Percentiles rank a stretch among this genome's conserved stretches.
Conservation (phyloP, 2,113 vertebrate genomes). For the Pongo pygmaeus region DNA sequence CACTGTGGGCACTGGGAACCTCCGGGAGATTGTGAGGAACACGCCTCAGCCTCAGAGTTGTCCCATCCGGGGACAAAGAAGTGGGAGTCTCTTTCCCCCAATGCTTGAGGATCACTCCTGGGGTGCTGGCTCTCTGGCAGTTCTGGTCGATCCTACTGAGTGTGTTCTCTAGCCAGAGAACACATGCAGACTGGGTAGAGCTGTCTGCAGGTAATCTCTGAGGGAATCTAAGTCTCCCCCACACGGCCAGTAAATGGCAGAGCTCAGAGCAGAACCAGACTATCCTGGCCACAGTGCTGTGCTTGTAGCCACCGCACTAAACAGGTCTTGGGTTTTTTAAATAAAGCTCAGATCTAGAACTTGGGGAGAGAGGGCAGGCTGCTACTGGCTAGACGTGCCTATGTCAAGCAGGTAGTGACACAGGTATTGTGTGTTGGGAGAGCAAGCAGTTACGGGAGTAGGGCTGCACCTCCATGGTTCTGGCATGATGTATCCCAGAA, state of each 20-base stretch:
- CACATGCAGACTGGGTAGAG: neutral
- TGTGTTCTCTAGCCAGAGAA: neutral
- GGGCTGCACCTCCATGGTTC: neutral
- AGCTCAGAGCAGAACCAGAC: neutral
- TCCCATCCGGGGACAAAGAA: neutral
- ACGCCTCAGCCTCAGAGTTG: neutral
- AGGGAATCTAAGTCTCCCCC: neutral
- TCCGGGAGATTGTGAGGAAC: neutral
- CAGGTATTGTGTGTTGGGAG: neutral
- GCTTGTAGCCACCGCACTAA: neutral
- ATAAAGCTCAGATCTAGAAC: neutral
- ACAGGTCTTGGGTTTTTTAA: neutral
- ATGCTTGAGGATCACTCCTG: neutral
- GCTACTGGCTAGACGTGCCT: neutral
- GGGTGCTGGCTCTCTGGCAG: neutral
- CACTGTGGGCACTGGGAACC: no score
- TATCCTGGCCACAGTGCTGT: neutral
- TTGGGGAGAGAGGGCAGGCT: neutral
- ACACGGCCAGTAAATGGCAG: neutral
- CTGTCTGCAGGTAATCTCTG: neutral
- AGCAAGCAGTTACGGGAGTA: neutral
- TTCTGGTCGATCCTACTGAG: neutral
- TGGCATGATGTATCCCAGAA: neutral
- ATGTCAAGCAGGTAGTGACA: neutral
- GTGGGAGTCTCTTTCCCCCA: neutral